These are phyloP conservation scores for Mystacornis crossleyi DNA, from an alignment of 2,113 vertebrate species.

Conservation along the genomic window DNA sequence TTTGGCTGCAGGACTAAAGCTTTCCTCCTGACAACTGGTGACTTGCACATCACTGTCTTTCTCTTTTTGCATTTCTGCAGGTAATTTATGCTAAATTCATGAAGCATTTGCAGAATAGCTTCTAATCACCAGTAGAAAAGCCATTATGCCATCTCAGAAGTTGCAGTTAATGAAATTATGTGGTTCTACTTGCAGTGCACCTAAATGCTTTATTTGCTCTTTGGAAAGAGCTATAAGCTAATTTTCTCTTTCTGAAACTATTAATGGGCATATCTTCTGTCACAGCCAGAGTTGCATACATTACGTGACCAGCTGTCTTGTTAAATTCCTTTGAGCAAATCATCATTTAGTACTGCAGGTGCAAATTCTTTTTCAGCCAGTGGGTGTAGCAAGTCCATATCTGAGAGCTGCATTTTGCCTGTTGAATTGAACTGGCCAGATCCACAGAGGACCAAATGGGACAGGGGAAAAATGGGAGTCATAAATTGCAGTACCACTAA, in stretches of 20 bases:
- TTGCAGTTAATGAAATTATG: neutral
- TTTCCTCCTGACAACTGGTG: neutral
- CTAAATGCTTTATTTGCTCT: neutral
- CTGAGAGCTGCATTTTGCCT: neutral
- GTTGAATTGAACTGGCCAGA: neutral
- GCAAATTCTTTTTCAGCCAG: neutral
- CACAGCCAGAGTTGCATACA: neutral
- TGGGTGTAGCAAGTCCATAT: neutral
- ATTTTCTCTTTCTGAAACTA: neutral
- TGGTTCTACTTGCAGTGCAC: neutral
- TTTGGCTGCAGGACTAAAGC: neutral
- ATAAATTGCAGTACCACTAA: accelerated
- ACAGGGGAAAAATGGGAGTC: neutral
- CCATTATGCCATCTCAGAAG: neutral
- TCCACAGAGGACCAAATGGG: neutral
- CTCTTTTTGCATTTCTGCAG: neutral
- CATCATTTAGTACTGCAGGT: neutral
- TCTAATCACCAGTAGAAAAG: neutral
- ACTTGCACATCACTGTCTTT: neutral
- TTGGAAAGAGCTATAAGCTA: neutral
- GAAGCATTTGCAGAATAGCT: neutral
- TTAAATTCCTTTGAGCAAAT: neutral
- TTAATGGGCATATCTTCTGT: neutral
- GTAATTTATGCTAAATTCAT: neutral
- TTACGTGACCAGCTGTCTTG: neutral